These are phyloP conservation scores for Menidia menidia DNA, from an alignment of 2,797 vertebrate species.

Conservation along the genomic window DNA sequence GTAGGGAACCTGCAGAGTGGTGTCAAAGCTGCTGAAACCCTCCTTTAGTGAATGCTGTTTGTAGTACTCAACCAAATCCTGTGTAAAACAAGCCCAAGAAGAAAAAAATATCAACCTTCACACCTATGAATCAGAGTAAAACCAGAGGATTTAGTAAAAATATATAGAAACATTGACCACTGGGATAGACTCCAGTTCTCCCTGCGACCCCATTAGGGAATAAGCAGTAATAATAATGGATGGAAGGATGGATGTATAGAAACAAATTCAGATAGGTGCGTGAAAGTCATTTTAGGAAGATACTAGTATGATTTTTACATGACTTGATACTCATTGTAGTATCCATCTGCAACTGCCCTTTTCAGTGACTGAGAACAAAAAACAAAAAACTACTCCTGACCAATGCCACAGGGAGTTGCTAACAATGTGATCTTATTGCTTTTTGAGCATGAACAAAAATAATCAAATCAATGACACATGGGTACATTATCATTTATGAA, in stretches of 20 bases:
- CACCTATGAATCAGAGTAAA: background rate
- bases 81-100: slow-evolving; percentile 48
- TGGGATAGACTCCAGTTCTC: no score
- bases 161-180: slow-evolving; percentile 1
- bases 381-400: slow-evolving; percentile 4
- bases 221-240: no score
- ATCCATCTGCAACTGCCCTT: background rate
- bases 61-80: slow-evolving; percentile 94
- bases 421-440: slow-evolving; percentile 1
- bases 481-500: slow-evolving; percentile 1
- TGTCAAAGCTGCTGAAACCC: slow-evolving; percentile 94
- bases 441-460: slow-evolving; percentile 6
- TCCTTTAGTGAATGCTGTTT: slow-evolving; percentile 93
- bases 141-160: slow-evolving; percentile 1
- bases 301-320: slow-evolving; percentile 11
- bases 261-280: slow-evolving; percentile 6
- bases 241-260: background rate
- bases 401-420: slow-evolving; percentile 5
- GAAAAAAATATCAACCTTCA: slow-evolving; percentile 2
- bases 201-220: no score
- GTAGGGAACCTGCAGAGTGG: slow-evolving; percentile 90
- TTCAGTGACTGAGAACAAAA: background rate
- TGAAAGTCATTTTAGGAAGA: background rate
- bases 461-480: slow-evolving; percentile 18
- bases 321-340: background rate